phyloP scores from a whole-genome alignment of 2,888 invertebrate genomes.

The Epinotia demarniana region DNA sequence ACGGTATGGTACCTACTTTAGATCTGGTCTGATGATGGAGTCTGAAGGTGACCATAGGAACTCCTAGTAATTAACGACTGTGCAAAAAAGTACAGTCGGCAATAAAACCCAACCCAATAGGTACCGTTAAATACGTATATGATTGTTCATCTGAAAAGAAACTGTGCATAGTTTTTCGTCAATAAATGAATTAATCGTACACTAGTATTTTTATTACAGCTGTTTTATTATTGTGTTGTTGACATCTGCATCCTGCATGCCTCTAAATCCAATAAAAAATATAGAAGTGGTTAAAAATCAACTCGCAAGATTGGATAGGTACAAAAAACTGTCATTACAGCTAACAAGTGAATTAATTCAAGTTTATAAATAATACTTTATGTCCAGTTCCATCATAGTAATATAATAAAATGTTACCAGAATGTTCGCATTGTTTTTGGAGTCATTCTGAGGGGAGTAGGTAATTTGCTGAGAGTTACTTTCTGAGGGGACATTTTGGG shows the following conservation, averaged over 20 bases:
- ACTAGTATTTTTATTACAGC: too few relatives aligned
- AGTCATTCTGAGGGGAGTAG: conserved; percentile 6
- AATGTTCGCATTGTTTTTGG: conserved; percentile 9
- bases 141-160: too few relatives aligned
- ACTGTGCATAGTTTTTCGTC: too few relatives aligned
- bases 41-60: too few relatives aligned
- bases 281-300: neutral
- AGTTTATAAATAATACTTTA: too few relatives aligned
- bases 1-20: too few relatives aligned
- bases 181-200: too few relatives aligned
- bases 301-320: neutral
- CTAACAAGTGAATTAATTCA: neutral
- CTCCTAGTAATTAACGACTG: too few relatives aligned
- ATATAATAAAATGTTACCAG: conserved; percentile 1
- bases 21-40: too few relatives aligned
- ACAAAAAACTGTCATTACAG: neutral
- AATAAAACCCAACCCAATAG: too few relatives aligned
- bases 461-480: conserved; percentile 2
- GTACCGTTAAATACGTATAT: too few relatives aligned
- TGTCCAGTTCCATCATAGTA: neutral
- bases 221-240: neutral
- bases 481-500: conserved; percentile 24
- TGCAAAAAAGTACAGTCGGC: too few relatives aligned
- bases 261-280: neutral
- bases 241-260: neutral